Percentiles rank a stretch among this genome's conserved stretches.
Conservation (phyloP, 2,113 vertebrate species). For the Syrmaticus mikado region DNA sequence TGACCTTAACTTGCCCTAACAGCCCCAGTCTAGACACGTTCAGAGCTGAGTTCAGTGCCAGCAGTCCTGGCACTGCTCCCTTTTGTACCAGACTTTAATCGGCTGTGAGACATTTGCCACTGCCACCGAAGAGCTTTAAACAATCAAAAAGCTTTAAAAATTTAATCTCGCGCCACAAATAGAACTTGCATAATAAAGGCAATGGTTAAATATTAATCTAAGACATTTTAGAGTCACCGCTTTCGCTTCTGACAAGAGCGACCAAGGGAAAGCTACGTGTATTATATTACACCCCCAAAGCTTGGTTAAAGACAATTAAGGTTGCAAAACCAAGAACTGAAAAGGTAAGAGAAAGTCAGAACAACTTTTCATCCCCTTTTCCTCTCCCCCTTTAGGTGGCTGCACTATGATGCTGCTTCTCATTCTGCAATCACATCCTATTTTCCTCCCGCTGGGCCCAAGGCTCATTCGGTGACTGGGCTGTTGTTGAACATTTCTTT, state of each 20-base stretch:
- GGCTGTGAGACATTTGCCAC: conserved; percentile 25
- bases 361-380: neutral
- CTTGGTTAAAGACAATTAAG: neutral
- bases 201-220: conserved; percentile 1
- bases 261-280: neutral
- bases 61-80: neutral
- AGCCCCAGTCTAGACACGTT: neutral
- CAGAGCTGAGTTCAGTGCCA: neutral
- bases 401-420: neutral
- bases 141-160: conserved; percentile 28
- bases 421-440: conserved; percentile 18
- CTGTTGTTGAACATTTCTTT: conserved; percentile 49
- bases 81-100: neutral
- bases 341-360: neutral
- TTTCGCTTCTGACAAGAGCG: neutral
- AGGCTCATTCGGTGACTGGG: conserved; percentile 4
- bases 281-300: neutral
- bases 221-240: neutral
- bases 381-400: neutral
- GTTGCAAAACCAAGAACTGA: neutral
- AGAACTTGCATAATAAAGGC: neutral
- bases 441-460: conserved; percentile 16
- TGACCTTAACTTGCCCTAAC: neutral
- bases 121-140: conserved; percentile 50
- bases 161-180: conserved; percentile 38